phyloP scores from a whole-genome alignment of 2,113 vertebrate species.

The Siniperca knerii region DNA sequence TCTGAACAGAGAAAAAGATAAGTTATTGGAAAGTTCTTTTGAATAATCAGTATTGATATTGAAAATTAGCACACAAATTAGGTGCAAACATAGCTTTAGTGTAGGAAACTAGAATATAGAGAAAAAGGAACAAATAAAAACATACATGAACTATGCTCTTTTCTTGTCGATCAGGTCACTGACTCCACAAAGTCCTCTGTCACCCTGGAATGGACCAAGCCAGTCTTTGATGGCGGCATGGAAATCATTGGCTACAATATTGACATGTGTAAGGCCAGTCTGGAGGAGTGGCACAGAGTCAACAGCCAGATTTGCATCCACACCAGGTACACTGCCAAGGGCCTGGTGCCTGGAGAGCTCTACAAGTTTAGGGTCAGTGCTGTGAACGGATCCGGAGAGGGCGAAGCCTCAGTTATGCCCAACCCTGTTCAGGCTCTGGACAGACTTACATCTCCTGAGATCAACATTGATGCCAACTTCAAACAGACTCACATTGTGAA shows the following conservation, averaged over 20 bases:
- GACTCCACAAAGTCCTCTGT: conserved; percentile 97
- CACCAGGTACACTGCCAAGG: conserved; percentile 91
- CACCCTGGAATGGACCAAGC: conserved; percentile 94
- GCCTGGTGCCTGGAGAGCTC: conserved; percentile 92
- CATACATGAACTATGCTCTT: background rate
- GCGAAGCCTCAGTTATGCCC: conserved; percentile 91
- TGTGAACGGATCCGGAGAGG: conserved; percentile 93
- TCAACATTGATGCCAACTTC: conserved; percentile 94
- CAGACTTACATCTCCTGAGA: conserved; percentile 93
- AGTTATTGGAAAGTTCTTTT: background rate
- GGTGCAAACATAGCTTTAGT: background rate
- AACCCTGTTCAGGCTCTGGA: conserved; percentile 91
- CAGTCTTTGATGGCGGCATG: conserved; percentile 96
- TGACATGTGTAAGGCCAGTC: conserved; percentile 97
- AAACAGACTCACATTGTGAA: conserved; percentile 96
- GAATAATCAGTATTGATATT: background rate
- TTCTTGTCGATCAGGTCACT: conserved; percentile 84
- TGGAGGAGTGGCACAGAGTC: conserved; percentile 96
- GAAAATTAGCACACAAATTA: too few species aligned
- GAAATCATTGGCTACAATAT: conserved; percentile 99
- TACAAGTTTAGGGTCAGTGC: conserved; percentile 98
- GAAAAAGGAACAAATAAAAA: background rate
- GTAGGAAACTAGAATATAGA: background rate
- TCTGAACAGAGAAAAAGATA: background rate
- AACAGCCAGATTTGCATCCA: conserved; percentile 93